Base-by-base conservation (phyloP, 2,797 vertebrate species). In the Sarcoramphus papa region DNA sequence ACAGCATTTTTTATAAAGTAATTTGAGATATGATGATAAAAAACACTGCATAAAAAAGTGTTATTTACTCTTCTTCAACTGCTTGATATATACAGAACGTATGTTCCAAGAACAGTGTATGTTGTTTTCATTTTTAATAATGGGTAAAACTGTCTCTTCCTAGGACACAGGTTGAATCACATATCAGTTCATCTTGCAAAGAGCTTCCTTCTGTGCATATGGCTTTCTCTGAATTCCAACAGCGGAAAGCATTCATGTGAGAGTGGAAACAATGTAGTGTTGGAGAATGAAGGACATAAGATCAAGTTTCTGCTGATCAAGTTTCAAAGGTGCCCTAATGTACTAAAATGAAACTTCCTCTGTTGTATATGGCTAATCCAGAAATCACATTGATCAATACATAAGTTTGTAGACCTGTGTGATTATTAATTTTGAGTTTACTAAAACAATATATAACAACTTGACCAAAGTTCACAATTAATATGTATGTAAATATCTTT, bases 341-440 rank as follows among this genome's bases (percentile, higher is more conserved):
- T 11, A 87, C 35, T 76, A 45, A 59, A 97, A 77, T 69, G 69
- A 95, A 95, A 72, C 92, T 90, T 93, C 68, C 21, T 94, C 68
- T 76, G 9, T 67, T 93, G 54, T 27, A 74, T 50, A 59, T 35
- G 10, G n/a, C 31, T 95, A 56, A 91, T 89, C 85, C 57, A 77
- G 69, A 93, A 96, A 67, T 60, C 57, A 30, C 9, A 24, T n/a
- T 54, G 63, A 94, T 83, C 67, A 40, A 79, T 95, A 43, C 30
- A 27, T 86, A 89, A 30, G 21, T 64, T 82, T 83, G 72, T 41
- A 95, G 77, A 87, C 56, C 75, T 93, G 30, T 13, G 28, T 62
- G 76, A 92, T 96, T 77, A 90, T 82, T 95, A 87, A 74, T 84
- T 97, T 64, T 94, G 30, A 86, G 76, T 96, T 96, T 92, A 54